Percentiles rank a stretch among this genome's conserved stretches.
Evolutionary conservation across 2,797 vertebrate species (phyloP).

Genomic region (Sebastes nivosus): DNA sequence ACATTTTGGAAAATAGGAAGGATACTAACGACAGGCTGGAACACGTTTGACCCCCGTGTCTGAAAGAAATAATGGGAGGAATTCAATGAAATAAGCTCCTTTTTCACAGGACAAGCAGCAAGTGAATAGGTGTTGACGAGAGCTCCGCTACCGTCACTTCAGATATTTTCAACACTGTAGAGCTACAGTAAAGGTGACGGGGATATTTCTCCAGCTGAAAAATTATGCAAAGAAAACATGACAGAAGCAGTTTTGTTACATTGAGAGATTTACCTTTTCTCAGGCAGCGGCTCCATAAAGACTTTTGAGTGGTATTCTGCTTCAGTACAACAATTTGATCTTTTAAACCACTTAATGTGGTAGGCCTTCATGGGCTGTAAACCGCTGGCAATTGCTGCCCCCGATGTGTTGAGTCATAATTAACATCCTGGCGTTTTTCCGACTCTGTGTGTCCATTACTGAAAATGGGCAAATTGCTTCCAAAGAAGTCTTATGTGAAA

Average conservation of each 20-base stretch:
- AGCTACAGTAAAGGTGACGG: constrained; percentile 9
- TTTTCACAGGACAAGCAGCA: neutral
- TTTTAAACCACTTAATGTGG: constrained; percentile 36
- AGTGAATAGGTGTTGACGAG: constrained; percentile 17
- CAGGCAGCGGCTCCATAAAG: neutral
- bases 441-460: constrained; percentile 27
- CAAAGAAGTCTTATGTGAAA: constrained; percentile 11
- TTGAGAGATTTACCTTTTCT: constrained; percentile 6
- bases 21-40: constrained; percentile 23
- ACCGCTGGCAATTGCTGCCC: constrained; percentile 1
- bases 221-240: neutral
- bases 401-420: constrained; percentile 45
- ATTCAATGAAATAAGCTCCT: constrained; percentile 4
- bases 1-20: constrained; percentile 9
- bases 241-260: constrained; percentile 8
- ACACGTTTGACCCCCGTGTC: constrained; percentile 19
- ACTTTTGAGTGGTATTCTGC: neutral
- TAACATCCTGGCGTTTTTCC: neutral
- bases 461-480: constrained; percentile 45
- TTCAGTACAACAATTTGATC: constrained; percentile 9
- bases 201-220: neutral
- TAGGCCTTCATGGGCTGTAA: constrained; percentile 30
- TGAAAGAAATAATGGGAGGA: constrained; percentile 18
- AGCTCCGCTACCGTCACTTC: neutral
- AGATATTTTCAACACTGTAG: constrained; percentile 1